Evolutionary conservation across 2,113 vertebrate species (phyloP).

Genomic region (Ctenodactylus gundi): DNA sequence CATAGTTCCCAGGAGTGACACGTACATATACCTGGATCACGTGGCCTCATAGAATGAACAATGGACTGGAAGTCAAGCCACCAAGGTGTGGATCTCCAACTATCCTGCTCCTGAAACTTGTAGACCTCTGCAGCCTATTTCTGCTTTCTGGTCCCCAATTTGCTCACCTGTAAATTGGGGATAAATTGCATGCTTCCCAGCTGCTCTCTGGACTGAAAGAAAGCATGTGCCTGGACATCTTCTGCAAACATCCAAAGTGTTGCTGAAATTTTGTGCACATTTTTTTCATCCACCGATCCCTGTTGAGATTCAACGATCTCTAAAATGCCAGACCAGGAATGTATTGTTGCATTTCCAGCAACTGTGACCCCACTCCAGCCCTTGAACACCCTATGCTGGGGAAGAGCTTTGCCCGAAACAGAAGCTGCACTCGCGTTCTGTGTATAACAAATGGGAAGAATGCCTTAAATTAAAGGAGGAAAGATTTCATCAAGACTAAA

Average conservation of each 20-base stretch:
- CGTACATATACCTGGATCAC: not conserved
- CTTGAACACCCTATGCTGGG: not conserved
- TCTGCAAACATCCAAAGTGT: not conserved
- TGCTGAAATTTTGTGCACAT: not conserved
- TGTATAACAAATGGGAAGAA: conserved; percentile 29
- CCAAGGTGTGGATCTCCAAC: not conserved
- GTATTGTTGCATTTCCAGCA: not conserved
- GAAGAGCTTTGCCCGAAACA: not conserved
- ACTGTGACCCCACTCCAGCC: not conserved
- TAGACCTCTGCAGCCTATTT: not conserved
- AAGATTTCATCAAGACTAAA: conserved; percentile 54
- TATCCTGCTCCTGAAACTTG: not conserved
- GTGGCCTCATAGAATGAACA: not conserved
- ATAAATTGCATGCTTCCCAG: not conserved
- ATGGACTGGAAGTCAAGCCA: not conserved
- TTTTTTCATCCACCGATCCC: not conserved
- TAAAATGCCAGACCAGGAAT: not conserved
- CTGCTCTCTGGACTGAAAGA: not conserved
- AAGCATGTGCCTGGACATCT: not conserved
- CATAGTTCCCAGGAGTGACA: not conserved
- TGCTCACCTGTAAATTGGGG: not conserved
- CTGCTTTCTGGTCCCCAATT: not conserved
- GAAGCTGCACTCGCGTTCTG: not conserved
- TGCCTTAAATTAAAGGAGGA: conserved; percentile 38
- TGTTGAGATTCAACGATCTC: not conserved